A percentile compares a stretch with the other conserved stretches of the same genome.
Evolutionary conservation across 2,888 invertebrate species (phyloP).

Genomic region (Colostygia pectinataria): DNA sequence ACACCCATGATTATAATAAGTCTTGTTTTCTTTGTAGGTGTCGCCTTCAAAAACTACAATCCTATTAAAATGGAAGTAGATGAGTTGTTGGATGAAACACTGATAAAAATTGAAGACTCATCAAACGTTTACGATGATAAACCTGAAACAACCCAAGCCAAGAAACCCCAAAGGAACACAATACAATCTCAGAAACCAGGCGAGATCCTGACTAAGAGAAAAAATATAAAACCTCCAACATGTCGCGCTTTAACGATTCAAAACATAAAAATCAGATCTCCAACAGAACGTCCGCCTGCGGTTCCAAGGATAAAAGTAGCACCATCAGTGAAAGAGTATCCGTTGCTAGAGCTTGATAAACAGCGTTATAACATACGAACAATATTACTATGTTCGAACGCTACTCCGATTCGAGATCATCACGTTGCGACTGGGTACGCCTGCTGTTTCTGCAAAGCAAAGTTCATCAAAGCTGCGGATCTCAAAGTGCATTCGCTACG

Average conservation of each 20-base stretch:
- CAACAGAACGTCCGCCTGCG: not conserved
- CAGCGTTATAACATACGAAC: conserved; percentile 39
- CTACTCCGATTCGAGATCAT: conserved; percentile 48
- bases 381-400: conserved; percentile 44
- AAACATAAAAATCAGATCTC: conserved; percentile 2
- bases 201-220: not conserved
- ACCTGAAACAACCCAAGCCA: not conserved
- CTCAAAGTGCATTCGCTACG: conserved; percentile 52
- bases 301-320: not conserved
- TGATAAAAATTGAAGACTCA: conserved; percentile 17
- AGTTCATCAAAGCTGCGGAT: conserved; percentile 46
- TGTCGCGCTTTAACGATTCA: not conserved
- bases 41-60: conserved; percentile 11
- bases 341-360: conserved; percentile 6
- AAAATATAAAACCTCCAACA: conserved; percentile 1
- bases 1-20: conserved; percentile 47
- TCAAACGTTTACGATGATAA: not conserved
- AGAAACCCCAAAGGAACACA: conserved; percentile 25
- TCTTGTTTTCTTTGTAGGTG: conserved; percentile 24
- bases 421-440: conserved; percentile 45
- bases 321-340: not conserved
- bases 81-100: conserved; percentile 1
- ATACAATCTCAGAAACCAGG: not conserved
- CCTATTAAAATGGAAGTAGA: conserved; percentile 13
- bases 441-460: conserved; percentile 53